These are phyloP conservation scores for Mycteria americana DNA, from an alignment of 2,797 vertebrate genomes.

Conservation along the genomic window DNA sequence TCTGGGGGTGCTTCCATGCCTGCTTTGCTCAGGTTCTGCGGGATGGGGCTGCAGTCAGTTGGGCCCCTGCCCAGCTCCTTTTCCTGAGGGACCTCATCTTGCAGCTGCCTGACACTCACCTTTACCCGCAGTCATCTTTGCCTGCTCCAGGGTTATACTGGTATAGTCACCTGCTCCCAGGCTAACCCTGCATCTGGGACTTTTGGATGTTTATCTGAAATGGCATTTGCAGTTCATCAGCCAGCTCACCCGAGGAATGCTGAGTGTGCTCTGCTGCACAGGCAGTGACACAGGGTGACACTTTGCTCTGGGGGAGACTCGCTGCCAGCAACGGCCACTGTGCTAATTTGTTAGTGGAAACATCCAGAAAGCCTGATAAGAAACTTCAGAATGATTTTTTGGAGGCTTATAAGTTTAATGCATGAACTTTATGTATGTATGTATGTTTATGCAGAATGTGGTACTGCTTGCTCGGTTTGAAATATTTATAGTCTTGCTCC, in stretches of 20 bases:
- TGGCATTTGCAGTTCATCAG: neutral
- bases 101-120: neutral
- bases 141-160: neutral
- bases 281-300: neutral
- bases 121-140: neutral
- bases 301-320: neutral
- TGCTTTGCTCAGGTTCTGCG: accelerated
- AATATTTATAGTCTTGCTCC: neutral
- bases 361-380: neutral
- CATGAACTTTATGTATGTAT: neutral
- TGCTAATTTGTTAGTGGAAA: neutral
- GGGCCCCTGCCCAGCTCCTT: neutral
- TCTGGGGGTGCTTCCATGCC: neutral
- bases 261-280: neutral
- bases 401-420: neutral
- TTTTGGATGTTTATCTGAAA: neutral
- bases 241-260: neutral
- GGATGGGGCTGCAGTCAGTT: accelerated
- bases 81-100: neutral
- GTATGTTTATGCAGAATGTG: neutral
- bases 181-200: neutral
- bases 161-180: neutral
- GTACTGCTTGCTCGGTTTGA: neutral
- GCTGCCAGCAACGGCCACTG: neutral
- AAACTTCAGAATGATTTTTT: neutral